These are phyloP conservation scores for Monopterus albus DNA, from an alignment of 2,113 vertebrate species.

Conservation along the genomic window DNA sequence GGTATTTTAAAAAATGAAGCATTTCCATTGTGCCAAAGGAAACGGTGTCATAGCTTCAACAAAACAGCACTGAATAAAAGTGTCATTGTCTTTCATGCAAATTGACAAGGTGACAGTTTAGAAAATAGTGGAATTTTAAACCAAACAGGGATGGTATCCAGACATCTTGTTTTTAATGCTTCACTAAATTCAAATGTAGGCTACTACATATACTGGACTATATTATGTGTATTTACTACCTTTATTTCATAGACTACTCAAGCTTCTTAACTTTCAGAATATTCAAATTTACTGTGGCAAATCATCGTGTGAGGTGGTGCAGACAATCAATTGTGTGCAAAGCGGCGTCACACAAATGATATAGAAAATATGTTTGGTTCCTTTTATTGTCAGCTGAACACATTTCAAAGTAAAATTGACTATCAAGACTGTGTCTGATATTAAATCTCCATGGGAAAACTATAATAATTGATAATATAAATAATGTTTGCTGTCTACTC, in stretches of 20 bases:
- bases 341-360: not conserved
- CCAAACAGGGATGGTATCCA: not conserved
- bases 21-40: conserved; percentile 33
- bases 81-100: conserved; percentile 13
- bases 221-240: not conserved
- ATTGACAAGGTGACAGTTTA: conserved; percentile 32
- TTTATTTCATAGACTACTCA: not conserved
- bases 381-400: conserved; percentile 3
- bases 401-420: too few species aligned
- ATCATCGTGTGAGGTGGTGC: conserved; percentile 49
- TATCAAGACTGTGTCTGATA: not conserved
- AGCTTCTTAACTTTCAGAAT: conserved; percentile 1
- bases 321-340: conserved; percentile 23
- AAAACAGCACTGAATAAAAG: conserved; percentile 43
- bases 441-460: not conserved
- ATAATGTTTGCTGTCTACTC: too few species aligned
- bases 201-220: not conserved
- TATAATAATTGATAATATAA: too few species aligned
- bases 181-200: conserved; percentile 1
- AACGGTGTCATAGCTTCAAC: not conserved
- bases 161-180: not conserved
- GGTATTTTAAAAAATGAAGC: conserved; percentile 59
- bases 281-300: conserved; percentile 24
- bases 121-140: conserved; percentile 1
- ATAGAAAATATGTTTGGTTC: not conserved